Percentiles rank a stretch among this genome's conserved stretches.
These are phyloP conservation scores for Solea senegalensis DNA, from an alignment of 2,113 vertebrate genomes.

Conservation along the genomic window DNA sequence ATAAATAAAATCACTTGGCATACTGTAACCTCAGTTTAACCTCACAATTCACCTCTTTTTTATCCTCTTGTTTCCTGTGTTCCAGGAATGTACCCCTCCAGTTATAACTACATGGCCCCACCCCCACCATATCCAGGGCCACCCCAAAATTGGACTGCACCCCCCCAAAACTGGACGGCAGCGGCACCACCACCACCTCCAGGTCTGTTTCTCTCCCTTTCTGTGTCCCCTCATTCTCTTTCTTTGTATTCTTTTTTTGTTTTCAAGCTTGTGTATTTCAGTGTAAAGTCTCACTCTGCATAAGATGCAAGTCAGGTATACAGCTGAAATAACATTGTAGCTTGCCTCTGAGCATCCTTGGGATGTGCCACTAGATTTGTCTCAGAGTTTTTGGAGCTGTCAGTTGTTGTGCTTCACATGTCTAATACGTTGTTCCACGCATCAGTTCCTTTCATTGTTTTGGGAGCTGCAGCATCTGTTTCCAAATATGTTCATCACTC, in stretches of 20 bases:
- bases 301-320: no score
- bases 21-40: conserved; percentile 15
- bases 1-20: no score
- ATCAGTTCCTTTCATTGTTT: conserved; percentile 19
- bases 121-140: conserved; percentile 87
- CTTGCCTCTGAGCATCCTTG: conserved; percentile 5
- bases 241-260: neutral
- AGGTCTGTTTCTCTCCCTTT: conserved; percentile 63
- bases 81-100: conserved; percentile 84
- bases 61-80: conserved; percentile 21
- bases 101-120: conserved; percentile 83
- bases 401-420: conserved; percentile 26
- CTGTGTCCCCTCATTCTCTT: neutral
- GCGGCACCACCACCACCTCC: conserved; percentile 60
- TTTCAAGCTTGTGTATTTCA: conserved; percentile 15
- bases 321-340: conserved; percentile 18
- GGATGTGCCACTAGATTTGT: conserved; percentile 16
- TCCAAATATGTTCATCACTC: conserved; percentile 15
- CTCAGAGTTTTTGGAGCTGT: conserved; percentile 20
- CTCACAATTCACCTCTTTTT: conserved; percentile 3
- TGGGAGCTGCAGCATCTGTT: conserved; percentile 35
- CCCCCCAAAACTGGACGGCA: conserved; percentile 72
- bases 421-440: conserved; percentile 18
- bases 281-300: neutral
- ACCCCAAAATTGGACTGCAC: conserved; percentile 76